Conservation (phyloP, 2,888 invertebrate species). For the Xylota sylvarum region DNA sequence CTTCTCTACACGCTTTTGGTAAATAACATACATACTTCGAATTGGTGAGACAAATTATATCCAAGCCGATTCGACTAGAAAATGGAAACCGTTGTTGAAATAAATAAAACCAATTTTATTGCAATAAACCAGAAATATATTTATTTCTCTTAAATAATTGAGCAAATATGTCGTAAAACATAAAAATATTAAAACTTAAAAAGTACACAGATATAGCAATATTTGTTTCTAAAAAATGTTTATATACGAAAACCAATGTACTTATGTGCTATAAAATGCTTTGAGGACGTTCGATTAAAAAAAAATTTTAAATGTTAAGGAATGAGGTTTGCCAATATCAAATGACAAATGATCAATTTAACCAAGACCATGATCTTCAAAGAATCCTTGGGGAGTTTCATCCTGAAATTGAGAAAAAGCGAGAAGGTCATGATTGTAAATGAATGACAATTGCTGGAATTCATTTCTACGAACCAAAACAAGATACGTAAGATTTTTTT, state of each 20-base stretch:
- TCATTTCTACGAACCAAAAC: slow-evolving; percentile 59
- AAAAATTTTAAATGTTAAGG: slow-evolving; percentile 14
- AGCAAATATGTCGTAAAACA: slow-evolving; percentile 43
- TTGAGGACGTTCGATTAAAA: slow-evolving; percentile 42
- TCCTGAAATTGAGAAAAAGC: slow-evolving; percentile 92
- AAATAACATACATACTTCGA: too few species aligned
- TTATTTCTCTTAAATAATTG: slow-evolving; percentile 35
- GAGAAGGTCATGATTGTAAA: slow-evolving; percentile 39
- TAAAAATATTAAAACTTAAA: slow-evolving; percentile 16
- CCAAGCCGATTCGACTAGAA: too few species aligned
- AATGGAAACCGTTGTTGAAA: too few species aligned
- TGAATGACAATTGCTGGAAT: slow-evolving; percentile 5
- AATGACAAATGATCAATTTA: slow-evolving; percentile 85
- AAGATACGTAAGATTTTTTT: slow-evolving; percentile 44
- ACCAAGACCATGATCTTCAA: slow-evolving; percentile 99
- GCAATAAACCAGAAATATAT: slow-evolving; percentile 9
- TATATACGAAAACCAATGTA: background rate
- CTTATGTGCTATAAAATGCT: slow-evolving; percentile 37
- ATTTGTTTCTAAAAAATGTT: background rate
- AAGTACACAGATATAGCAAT: slow-evolving; percentile 23
- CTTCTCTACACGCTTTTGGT: too few species aligned
- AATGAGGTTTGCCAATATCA: slow-evolving; percentile 43
- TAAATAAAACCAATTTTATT: slow-evolving; percentile 19
- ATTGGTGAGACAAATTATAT: too few species aligned
- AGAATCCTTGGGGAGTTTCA: slow-evolving; percentile 99